Percentiles rank a stretch among this genome's conserved stretches.
Conservation (phyloP, 64 coral and sea anemone genomes). For the Porites australiensis region DNA sequence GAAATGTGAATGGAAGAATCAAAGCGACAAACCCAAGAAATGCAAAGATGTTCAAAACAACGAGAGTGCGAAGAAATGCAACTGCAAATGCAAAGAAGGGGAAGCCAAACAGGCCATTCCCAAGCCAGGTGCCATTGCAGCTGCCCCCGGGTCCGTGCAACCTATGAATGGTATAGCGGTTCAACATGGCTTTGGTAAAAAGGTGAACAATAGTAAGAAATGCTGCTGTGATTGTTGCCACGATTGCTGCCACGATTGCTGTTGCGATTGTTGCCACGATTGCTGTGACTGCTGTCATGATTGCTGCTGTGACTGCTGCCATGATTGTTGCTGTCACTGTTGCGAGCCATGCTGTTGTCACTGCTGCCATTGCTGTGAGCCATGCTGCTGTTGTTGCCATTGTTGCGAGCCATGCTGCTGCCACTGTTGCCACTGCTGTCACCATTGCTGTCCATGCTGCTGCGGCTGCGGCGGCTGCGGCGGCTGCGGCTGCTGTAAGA, state of each 20-base stretch:
- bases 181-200: constrained; percentile 45
- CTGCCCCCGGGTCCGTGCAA: background rate
- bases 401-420: constrained; percentile 57
- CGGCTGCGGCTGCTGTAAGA: constrained; percentile 67
- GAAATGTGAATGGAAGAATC: constrained; percentile 15
- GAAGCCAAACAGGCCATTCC: constrained; percentile 59
- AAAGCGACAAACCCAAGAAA: constrained; percentile 38
- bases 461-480: constrained; percentile 52
- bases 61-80: constrained; percentile 34
- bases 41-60: background rate
- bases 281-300: constrained; percentile 49
- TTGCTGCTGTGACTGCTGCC: constrained; percentile 62
- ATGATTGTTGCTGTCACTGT: constrained; percentile 51
- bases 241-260: constrained; percentile 54
- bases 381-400: constrained; percentile 62
- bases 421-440: constrained; percentile 73
- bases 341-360: constrained; percentile 72
- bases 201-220: constrained; percentile 32
- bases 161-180: background rate
- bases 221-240: constrained; percentile 28
- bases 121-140: background rate
- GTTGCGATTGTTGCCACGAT: constrained; percentile 45
- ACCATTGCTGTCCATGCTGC: constrained; percentile 62
- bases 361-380: constrained; percentile 65
- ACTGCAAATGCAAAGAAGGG: constrained; percentile 47